Evolutionary conservation across 1,140 invertebrate genomes (phyloP), one percentile per base, ranked within the genome.

Genomic region (Agraylea sexmaculata): DNA sequence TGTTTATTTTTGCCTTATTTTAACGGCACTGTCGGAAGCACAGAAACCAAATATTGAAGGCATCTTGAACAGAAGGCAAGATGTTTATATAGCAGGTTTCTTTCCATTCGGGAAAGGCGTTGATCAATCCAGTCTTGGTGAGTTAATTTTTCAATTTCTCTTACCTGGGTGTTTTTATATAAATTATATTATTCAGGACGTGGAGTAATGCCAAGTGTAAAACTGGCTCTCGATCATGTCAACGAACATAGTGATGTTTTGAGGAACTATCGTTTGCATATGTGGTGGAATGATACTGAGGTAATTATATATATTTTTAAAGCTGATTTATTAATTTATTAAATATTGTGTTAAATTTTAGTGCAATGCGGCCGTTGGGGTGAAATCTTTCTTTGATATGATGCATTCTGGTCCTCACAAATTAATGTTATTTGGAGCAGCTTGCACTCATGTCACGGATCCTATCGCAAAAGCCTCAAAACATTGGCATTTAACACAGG

Each of bases 361-460:
- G 93, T 97, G 94, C 63, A 93, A 95, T 63, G 87, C 94, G 16
- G 91, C 92, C 0, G 86, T 95, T n/a, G 93, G 92, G 2, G 91
- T 97, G 44, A 95, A 95, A 61, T 84, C 89, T 1, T 94, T 98
- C 60, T 97, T 97, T 66, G 93, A 97, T 63, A 92, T 96, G 87
- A 92, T 98, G 82, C 84, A 92, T 68, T 81, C 81, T 57, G 75
- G 78, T 3, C 83, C 91, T 4, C 73, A 83, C 53, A 96, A 94
- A 60, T 69, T 95, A 46, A 91, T 96, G 78, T 70, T 98, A 36
- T 97, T 98, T 56, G 94, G 94, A 0, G 91, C 88, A 10, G 88
- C 91, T 2, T 98, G 94, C 62, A 94, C 88, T 1, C 83, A 89
- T 53, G 92, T 96, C 48, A 97, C 92, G 0, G 92, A 95, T 65